Percentiles rank a stretch among this genome's conserved stretches.
Evolutionary conservation across 2,888 invertebrate genomes (phyloP).

Genomic region (Melinopterus prodromus): DNA sequence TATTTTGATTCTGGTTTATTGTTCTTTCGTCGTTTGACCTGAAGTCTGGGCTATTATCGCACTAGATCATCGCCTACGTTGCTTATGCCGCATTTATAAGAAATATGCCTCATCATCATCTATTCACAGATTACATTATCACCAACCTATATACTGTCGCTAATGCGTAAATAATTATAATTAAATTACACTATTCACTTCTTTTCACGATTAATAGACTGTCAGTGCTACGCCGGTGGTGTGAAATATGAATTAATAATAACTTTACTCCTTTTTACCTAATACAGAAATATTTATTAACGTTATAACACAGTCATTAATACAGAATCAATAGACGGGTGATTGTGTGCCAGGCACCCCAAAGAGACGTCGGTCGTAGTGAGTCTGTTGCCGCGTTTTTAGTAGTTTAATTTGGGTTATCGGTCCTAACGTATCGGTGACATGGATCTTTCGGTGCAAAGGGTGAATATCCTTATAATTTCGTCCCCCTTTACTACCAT

Average conservation of each 20-base stretch:
- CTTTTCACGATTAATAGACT: too few species aligned
- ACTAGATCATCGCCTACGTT: too few species aligned
- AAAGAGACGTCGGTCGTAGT: neutral
- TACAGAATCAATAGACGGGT: neutral
- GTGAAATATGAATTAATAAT: neutral
- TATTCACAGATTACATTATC: too few species aligned
- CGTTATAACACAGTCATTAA: neutral
- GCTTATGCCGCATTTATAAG: too few species aligned
- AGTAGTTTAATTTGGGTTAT: neutral
- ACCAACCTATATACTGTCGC: too few species aligned
- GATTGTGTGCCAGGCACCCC: neutral
- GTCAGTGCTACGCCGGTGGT: neutral
- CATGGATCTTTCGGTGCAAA: neutral
- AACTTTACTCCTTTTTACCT: neutral
- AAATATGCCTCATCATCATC: too few species aligned
- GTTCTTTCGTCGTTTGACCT: too few species aligned
- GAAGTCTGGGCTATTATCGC: too few species aligned
- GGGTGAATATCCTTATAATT: neutral
- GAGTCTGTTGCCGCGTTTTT: neutral
- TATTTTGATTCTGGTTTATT: too few species aligned
- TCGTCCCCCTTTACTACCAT: neutral
- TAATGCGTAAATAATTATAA: too few species aligned
- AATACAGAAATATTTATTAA: neutral
- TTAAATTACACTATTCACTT: too few species aligned
- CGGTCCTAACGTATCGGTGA: neutral